These are phyloP conservation scores for Spongilla lacustris DNA, from an alignment of 37 sponge, comb jelly and placozoan genomes.

Conservation along the genomic window DNA sequence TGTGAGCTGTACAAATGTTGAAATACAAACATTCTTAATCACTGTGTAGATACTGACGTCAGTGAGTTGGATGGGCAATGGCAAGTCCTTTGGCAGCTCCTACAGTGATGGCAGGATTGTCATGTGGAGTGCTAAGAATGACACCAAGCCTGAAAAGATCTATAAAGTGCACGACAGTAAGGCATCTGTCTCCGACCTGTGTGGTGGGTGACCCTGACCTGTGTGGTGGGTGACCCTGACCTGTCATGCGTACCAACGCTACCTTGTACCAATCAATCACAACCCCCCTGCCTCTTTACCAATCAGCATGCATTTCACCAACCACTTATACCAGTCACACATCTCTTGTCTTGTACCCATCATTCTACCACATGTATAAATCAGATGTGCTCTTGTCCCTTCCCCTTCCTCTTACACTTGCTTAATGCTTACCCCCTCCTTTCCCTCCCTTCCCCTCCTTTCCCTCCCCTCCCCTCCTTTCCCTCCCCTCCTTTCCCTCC, in stretches of 20 bases:
- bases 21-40: background rate
- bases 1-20: background rate
- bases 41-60: slow-evolving; percentile 43
- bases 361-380: too few relatives aligned
- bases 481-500: background rate
- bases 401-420: background rate
- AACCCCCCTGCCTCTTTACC: too few relatives aligned
- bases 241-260: too few relatives aligned
- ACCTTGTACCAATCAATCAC: too few relatives aligned
- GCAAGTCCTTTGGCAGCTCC: slow-evolving; percentile 33
- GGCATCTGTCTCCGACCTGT: background rate
- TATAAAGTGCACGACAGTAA: slow-evolving; percentile 38
- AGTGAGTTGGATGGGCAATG: slow-evolving; percentile 44
- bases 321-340: too few relatives aligned
- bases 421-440: background rate
- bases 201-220: background rate
- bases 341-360: too few relatives aligned
- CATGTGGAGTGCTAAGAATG: slow-evolving; percentile 52
- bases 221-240: background rate
- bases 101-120: slow-evolving; percentile 62
- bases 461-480: background rate
- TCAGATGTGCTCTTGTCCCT: background rate
- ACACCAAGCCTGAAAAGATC: slow-evolving; percentile 61
- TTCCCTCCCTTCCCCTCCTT: background rate
- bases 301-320: too few relatives aligned